Conservation (phyloP, 2,888 invertebrate species). For the Clunio marinus region DNA sequence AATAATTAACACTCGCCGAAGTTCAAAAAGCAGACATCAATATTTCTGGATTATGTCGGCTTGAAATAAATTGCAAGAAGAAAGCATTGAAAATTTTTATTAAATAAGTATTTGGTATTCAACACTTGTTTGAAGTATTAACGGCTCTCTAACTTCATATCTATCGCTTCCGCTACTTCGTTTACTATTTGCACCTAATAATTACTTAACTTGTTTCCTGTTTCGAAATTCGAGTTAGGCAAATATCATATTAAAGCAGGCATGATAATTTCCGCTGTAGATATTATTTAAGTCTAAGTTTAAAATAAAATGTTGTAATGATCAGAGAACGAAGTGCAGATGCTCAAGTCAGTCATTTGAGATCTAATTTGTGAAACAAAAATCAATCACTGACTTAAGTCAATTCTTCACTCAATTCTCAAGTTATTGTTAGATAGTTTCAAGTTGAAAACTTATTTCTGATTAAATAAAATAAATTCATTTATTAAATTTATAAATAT, state of each 20-base stretch:
- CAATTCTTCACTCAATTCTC: no score
- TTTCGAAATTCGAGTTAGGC: background rate
- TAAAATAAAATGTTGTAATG: no score
- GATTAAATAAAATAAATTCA: no score
- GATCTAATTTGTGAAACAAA: background rate
- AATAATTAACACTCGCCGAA: slow-evolving; percentile 16
- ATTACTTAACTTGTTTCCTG: slow-evolving; percentile 4
- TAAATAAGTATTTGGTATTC: background rate
- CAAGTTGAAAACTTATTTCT: no score
- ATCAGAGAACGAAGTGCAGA: no score
- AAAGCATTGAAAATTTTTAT: background rate
- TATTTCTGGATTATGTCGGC: slow-evolving; percentile 15
- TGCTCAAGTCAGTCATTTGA: no score
- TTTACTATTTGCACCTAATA: slow-evolving; percentile 5
- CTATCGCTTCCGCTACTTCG: background rate
- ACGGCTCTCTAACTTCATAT: background rate
- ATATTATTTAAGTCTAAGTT: background rate
- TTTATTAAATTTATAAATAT: no score
- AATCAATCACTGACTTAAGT: no score
- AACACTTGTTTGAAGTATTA: slow-evolving; percentile 22
- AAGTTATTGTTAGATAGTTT: no score
- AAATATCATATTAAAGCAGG: no score
- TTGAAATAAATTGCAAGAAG: background rate
- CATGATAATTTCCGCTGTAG: background rate
- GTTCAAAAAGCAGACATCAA: background rate